Conservation (phyloP, 2,797 vertebrate genomes). For the Pseudochirops cupreus region DNA sequence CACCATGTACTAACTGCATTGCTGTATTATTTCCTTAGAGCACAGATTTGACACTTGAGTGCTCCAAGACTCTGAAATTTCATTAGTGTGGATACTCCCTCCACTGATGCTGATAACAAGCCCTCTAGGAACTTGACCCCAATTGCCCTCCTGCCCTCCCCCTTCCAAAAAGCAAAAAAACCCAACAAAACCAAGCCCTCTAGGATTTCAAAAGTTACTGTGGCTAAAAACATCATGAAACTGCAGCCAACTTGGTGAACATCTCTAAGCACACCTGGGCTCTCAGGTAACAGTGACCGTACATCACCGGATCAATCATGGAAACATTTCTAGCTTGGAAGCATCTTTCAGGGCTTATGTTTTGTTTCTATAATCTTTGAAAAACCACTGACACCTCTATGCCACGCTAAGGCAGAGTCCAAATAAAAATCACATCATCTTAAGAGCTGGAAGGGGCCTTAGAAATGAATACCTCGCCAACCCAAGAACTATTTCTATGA, state of each 20-base stretch:
- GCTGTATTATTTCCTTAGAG: background rate
- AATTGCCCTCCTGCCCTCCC: too few species aligned
- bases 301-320: background rate
- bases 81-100: background rate
- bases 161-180: too few species aligned
- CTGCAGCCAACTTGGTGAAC: background rate
- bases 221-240: background rate
- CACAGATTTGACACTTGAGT: background rate
- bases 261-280: background rate
- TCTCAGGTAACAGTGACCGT: background rate
- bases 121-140: background rate
- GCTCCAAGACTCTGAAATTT: background rate
- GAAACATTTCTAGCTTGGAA: background rate
- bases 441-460: background rate
- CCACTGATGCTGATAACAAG: background rate
- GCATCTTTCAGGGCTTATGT: background rate
- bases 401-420: background rate
- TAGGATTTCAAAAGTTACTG: background rate
- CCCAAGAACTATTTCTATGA: background rate
- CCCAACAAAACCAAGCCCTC: background rate
- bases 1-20: background rate
- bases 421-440: background rate
- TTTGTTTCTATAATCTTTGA: background rate
- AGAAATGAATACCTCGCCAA: constrained; percentile 7
- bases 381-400: background rate